Conservation (phyloP, 64 coral and sea anemone species). For the Dendrophyllia cribrosa region DNA sequence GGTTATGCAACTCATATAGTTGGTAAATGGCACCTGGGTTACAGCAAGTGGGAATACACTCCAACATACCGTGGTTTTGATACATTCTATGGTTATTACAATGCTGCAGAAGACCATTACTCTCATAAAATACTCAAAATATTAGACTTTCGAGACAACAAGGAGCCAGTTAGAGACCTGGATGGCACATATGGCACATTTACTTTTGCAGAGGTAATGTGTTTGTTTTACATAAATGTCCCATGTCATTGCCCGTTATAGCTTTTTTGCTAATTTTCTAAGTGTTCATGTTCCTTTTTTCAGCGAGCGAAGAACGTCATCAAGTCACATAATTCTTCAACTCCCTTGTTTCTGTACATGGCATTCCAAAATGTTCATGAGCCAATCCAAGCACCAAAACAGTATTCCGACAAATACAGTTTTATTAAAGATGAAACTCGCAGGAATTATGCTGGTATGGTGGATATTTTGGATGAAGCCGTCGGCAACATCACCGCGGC, state of each 20-base stretch:
- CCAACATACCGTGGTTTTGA: conserved; percentile 66
- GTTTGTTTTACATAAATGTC: too few species aligned
- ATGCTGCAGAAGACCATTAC: conserved; percentile 35
- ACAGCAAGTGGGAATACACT: conserved; percentile 50
- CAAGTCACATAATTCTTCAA: conserved; percentile 11
- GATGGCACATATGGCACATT: background rate
- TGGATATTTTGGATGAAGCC: conserved; percentile 35
- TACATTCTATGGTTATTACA: conserved; percentile 57
- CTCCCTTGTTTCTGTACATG: conserved; percentile 63
- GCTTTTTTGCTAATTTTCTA: too few species aligned
- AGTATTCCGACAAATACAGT: conserved; percentile 42
- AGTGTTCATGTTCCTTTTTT: background rate
- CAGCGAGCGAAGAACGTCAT: conserved; percentile 48
- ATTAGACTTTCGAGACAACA: conserved; percentile 38
- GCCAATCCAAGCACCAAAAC: conserved; percentile 42
- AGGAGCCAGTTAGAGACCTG: conserved; percentile 32
- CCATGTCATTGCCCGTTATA: too few species aligned
- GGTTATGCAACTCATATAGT: conserved; percentile 60
- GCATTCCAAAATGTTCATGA: conserved; percentile 70
- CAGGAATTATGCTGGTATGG: conserved; percentile 43
- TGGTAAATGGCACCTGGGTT: conserved; percentile 72
- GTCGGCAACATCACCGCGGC: conserved; percentile 34
- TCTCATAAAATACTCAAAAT: conserved; percentile 12
- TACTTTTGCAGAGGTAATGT: background rate
- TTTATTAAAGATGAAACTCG: conserved; percentile 34